A percentile compares a stretch with the other conserved stretches of the same genome.
These are phyloP conservation scores for Liposcelis brunnea DNA, from an alignment of 2,888 invertebrate species.

Conservation along the genomic window DNA sequence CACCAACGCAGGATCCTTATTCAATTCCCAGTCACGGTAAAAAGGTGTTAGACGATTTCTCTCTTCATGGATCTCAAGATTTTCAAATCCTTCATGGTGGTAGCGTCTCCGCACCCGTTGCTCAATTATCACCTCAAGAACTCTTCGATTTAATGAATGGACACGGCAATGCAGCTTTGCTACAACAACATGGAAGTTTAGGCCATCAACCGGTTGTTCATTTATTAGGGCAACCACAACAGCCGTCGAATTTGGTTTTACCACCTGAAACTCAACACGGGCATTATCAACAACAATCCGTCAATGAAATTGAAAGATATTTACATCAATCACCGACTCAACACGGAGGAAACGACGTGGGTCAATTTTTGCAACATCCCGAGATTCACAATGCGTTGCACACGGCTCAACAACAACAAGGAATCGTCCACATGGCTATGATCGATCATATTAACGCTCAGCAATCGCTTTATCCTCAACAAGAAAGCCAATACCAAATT, in stretches of 20 bases:
- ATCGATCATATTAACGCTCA: conserved; percentile 19
- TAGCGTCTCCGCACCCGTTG: not conserved
- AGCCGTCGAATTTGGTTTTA: not conserved
- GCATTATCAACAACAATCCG: not conserved
- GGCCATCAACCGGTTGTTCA: not conserved
- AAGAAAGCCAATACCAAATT: conserved; percentile 15
- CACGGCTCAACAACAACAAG: conserved; percentile 25
- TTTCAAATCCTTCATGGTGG: not conserved
- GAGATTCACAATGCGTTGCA: conserved; percentile 23
- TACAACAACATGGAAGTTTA: not conserved
- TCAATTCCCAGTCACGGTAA: conserved; percentile 29
- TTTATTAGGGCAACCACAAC: not conserved
- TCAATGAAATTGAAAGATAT: no score
- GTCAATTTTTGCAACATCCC: conserved; percentile 31
- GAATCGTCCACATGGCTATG: not conserved
- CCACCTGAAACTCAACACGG: no score
- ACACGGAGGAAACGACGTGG: conserved; percentile 30
- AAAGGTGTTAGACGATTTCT: conserved; percentile 21
- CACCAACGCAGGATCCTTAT: conserved; percentile 25
- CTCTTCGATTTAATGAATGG: conserved; percentile 2
- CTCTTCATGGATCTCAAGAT: not conserved
- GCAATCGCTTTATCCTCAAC: conserved; percentile 13
- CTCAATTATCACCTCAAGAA: not conserved
- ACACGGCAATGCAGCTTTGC: not conserved
- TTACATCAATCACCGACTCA: not conserved